phyloP scores from a whole-genome alignment of 2,888 invertebrate genomes.

The Nipponacmea schrenckii region DNA sequence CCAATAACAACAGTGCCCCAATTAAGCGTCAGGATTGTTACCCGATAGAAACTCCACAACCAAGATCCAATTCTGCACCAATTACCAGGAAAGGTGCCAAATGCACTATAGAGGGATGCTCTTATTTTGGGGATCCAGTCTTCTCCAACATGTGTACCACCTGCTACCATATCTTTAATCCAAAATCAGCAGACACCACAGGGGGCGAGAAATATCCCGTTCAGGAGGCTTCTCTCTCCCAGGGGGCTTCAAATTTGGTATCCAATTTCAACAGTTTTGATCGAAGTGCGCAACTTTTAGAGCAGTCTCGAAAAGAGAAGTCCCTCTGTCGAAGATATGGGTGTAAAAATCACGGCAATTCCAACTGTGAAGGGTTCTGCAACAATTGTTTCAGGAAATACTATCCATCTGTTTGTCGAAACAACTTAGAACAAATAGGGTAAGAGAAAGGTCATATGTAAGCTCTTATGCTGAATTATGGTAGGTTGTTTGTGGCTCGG shows the following conservation, averaged over 20 bases:
- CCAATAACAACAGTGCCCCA: constrained; percentile 7
- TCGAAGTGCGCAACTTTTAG: constrained; percentile 31
- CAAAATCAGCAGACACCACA: no score
- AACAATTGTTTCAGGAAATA: constrained; percentile 41
- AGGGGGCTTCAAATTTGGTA: not conserved
- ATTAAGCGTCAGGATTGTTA: not conserved
- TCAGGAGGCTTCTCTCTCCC: not conserved
- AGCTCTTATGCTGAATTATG: no score
- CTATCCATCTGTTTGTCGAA: no score
- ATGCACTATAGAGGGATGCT: constrained; percentile 25
- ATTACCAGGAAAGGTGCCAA: not conserved
- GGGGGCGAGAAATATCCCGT: not conserved
- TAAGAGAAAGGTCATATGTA: no score
- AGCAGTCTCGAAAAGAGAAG: constrained; percentile 34
- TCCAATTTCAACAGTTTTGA: constrained; percentile 27
- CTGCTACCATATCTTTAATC: constrained; percentile 26
- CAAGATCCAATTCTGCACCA: not conserved
- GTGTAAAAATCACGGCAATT: constrained; percentile 48
- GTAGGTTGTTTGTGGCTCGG: no score
- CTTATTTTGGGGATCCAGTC: constrained; percentile 39
- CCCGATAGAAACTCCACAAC: not conserved
- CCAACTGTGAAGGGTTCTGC: constrained; percentile 44
- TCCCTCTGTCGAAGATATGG: constrained; percentile 12
- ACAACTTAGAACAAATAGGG: no score
- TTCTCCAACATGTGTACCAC: constrained; percentile 35